Conservation (phyloP, 2,888 invertebrate species). For the Coelogynopora nodosa region DNA sequence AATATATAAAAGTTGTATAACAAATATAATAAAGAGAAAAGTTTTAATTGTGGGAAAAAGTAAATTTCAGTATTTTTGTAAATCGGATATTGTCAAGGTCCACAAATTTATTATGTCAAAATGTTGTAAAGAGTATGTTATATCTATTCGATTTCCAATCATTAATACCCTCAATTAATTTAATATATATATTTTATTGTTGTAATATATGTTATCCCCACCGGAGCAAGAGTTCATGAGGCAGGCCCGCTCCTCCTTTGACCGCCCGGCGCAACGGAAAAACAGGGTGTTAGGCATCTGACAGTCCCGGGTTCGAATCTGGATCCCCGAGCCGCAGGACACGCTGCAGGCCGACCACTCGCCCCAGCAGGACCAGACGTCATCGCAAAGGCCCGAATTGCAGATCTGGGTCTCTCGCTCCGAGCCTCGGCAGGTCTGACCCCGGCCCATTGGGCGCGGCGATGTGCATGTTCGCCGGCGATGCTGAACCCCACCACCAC, state of each 20-base stretch:
- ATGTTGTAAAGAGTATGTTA: too few relatives aligned
- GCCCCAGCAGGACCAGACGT: slow-evolving; percentile 58
- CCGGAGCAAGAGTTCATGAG: neutral
- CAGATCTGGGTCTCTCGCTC: neutral
- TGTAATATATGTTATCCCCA: neutral
- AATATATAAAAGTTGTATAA: too few relatives aligned
- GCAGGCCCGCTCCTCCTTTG: neutral
- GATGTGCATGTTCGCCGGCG: slow-evolving; percentile 48
- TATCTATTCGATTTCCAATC: too few relatives aligned
- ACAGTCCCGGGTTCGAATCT: slow-evolving; percentile 54
- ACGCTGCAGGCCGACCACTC: slow-evolving; percentile 57
- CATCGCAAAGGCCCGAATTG: slow-evolving; percentile 53
- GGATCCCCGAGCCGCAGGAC: slow-evolving; percentile 56
- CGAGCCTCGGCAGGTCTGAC: slow-evolving; percentile 47
- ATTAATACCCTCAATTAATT: too few relatives aligned
- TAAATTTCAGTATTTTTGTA: too few relatives aligned
- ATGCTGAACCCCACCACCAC: slow-evolving; percentile 47
- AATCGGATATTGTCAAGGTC: too few relatives aligned
- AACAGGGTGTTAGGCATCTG: slow-evolving; percentile 15
- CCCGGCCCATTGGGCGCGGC: slow-evolving; percentile 49
- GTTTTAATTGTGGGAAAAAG: too few relatives aligned
- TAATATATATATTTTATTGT: too few relatives aligned
- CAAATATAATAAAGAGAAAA: too few relatives aligned
- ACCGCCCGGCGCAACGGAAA: neutral
- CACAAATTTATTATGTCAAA: too few relatives aligned